Evolutionary conservation across 2,113 vertebrate genomes (phyloP).

Genomic region (Malurus alboscapulatus): DNA sequence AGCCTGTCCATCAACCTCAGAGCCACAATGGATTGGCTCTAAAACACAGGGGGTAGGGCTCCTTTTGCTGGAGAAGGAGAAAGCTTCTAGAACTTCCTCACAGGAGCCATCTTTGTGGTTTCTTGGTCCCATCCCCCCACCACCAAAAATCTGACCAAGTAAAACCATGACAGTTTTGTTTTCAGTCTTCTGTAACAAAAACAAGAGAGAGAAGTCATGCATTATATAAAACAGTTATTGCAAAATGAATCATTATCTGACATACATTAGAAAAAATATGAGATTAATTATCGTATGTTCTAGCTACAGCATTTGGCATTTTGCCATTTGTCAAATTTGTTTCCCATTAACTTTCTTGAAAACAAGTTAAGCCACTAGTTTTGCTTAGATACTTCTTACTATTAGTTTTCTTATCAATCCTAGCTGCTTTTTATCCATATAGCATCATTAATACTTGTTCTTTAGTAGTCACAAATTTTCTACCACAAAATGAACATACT

Average conservation of each 20-base stretch:
- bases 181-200: background rate
- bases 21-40: too few species aligned
- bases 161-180: background rate
- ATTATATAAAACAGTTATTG: background rate
- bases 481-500: background rate
- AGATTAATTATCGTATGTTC: background rate
- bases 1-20: too few species aligned
- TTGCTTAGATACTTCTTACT: background rate
- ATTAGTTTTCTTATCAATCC: background rate
- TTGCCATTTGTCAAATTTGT: background rate
- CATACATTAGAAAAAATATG: background rate
- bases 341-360: background rate
- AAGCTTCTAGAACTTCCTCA: too few species aligned
- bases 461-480: background rate
- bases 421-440: background rate
- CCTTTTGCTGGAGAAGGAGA: too few species aligned
- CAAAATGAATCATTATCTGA: conserved; percentile 8
- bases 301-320: background rate
- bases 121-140: too few species aligned
- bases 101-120: too few species aligned
- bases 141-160: too few species aligned
- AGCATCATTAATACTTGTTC: background rate
- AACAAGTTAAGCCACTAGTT: background rate
- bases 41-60: too few species aligned
- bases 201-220: background rate